Evolutionary conservation across 2,113 vertebrate species (phyloP).

Genomic region (Gracilinanus agilis): DNA sequence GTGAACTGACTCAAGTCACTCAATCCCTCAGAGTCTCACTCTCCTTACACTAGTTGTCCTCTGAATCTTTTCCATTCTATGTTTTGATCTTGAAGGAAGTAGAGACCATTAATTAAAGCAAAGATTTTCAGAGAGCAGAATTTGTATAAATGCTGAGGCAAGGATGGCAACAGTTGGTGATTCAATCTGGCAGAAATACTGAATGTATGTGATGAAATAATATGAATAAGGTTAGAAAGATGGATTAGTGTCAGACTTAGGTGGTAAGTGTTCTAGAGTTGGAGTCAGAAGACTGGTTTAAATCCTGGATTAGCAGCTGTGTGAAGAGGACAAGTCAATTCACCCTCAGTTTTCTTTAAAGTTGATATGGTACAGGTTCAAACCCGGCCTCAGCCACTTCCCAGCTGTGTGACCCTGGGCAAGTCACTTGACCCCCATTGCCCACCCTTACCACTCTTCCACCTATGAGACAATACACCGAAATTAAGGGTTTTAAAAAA

Average conservation of each 20-base stretch:
- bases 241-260: background rate
- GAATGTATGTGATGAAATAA: background rate
- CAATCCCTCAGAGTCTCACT: background rate
- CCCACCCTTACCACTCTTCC: too few relatives aligned
- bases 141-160: background rate
- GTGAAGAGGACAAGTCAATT: background rate
- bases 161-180: background rate
- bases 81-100: background rate
- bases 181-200: background rate
- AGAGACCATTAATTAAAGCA: background rate
- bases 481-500: too few relatives aligned
- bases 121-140: background rate
- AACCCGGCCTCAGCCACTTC: too few relatives aligned
- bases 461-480: too few relatives aligned
- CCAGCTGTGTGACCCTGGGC: too few relatives aligned
- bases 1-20: background rate
- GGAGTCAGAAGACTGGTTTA: background rate
- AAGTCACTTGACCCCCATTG: too few relatives aligned
- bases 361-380: background rate
- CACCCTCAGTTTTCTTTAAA: background rate
- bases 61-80: background rate
- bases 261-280: background rate
- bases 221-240: background rate
- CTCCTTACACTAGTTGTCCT: background rate
- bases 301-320: background rate